phyloP scores from a whole-genome alignment of 2,797 vertebrate genomes.

The Graptemys geographica region DNA sequence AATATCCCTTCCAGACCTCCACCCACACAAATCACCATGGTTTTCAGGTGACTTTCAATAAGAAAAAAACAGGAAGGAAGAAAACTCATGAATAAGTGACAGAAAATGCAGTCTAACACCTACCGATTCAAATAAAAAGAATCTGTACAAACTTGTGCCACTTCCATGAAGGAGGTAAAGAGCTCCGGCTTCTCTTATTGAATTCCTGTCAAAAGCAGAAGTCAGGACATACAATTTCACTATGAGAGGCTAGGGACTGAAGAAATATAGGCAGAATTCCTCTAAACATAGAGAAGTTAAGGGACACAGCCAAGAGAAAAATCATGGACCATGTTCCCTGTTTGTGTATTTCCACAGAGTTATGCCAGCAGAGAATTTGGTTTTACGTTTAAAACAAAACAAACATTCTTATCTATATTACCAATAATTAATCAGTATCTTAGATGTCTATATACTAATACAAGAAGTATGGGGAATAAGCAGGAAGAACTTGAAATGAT shows the following conservation, averaged over 20 bases:
- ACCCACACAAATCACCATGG: neutral
- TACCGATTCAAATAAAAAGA: neutral
- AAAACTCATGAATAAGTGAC: neutral
- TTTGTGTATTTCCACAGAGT: neutral
- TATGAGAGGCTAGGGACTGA: neutral
- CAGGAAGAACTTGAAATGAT: too few relatives aligned
- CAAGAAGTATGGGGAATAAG: too few relatives aligned
- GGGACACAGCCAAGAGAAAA: neutral
- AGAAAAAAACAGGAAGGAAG: neutral
- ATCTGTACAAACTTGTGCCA: neutral
- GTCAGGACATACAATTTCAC: neutral
- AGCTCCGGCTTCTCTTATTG: neutral
- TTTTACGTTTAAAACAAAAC: slow-evolving; percentile 47
- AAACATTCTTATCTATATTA: slow-evolving; percentile 30
- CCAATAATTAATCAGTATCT: slow-evolving; percentile 38
- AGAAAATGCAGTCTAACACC: neutral
- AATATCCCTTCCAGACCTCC: neutral
- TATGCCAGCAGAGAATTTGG: slow-evolving; percentile 10
- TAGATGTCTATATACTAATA: neutral
- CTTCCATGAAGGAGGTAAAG: neutral
- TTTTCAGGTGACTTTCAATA: neutral
- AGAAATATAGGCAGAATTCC: slow-evolving; percentile 32
- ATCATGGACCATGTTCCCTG: neutral
- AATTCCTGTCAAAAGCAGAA: neutral
- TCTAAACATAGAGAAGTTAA: neutral